Percentiles rank a stretch among this genome's conserved stretches.
phyloP scores from a whole-genome alignment of 2,888 invertebrate genomes.

The Oxytorus armatus region DNA sequence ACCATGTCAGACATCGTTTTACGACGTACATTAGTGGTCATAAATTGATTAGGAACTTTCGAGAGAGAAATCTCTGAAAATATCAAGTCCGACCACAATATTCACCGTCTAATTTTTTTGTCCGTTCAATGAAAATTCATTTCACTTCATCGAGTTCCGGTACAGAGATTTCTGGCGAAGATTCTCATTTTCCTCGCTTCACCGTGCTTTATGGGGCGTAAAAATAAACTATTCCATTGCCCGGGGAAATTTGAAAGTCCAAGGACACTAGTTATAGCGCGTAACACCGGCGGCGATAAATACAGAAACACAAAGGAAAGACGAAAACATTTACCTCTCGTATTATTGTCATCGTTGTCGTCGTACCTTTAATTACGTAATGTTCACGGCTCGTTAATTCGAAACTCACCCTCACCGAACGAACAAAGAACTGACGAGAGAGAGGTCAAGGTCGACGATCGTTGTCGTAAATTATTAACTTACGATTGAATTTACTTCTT shows the following conservation, averaged over 20 bases:
- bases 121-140: background rate
- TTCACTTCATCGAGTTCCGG: background rate
- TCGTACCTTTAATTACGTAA: conserved; percentile 23
- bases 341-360: conserved; percentile 15
- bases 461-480: background rate
- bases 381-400: conserved; percentile 46
- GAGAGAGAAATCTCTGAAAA: background rate
- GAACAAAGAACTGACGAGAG: background rate
- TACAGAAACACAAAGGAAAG: background rate
- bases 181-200: background rate
- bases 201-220: conserved; percentile 1
- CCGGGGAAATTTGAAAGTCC: conserved; percentile 4
- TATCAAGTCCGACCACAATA: too few species aligned
- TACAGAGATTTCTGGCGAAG: conserved; percentile 14
- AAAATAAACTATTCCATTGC: conserved; percentile 27
- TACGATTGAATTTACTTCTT: background rate
- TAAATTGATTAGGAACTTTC: too few species aligned
- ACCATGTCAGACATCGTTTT: too few species aligned
- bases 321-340: background rate
- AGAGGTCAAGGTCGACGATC: conserved; percentile 32
- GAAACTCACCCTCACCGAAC: background rate
- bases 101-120: too few species aligned
- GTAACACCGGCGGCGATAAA: background rate
- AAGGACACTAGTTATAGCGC: conserved; percentile 5
- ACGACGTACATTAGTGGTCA: too few species aligned